These are phyloP conservation scores for Leucoptera coffeella DNA, from an alignment of 2,888 invertebrate genomes.

Conservation along the genomic window DNA sequence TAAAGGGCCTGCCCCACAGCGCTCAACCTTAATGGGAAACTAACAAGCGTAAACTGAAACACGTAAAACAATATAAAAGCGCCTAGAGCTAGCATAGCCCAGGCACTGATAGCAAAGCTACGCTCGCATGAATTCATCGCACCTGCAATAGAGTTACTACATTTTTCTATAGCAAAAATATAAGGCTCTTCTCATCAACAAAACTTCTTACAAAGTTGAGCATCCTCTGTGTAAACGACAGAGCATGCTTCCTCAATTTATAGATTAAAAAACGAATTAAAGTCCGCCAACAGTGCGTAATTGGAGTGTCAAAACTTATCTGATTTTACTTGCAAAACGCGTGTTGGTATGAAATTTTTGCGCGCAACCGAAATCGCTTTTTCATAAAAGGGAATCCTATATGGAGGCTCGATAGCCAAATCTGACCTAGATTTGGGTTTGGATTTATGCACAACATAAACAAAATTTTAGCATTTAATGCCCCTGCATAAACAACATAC, in stretches of 20 bases:
- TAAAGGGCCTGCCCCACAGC: slow-evolving; percentile 18
- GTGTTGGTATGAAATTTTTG: slow-evolving; percentile 46
- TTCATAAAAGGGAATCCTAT: slow-evolving; percentile 48
- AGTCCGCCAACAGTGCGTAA: slow-evolving; percentile 43
- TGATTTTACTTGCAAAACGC: slow-evolving; percentile 52
- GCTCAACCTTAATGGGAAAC: slow-evolving; percentile 23
- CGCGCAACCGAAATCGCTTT: slow-evolving; percentile 34
- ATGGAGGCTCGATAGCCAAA: slow-evolving; percentile 42
- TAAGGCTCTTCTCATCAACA: slow-evolving; percentile 24
- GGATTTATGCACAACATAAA: no score
- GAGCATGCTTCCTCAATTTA: slow-evolving; percentile 22
- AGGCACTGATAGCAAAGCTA: slow-evolving; percentile 4
- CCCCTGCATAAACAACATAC: no score
- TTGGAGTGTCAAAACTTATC: slow-evolving; percentile 54
- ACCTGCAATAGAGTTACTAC: slow-evolving; percentile 20
- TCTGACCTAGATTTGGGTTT: slow-evolving; percentile 30
- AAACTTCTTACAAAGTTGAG: slow-evolving; percentile 18
- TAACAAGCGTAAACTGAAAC: slow-evolving; percentile 34
- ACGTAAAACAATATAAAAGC: slow-evolving; percentile 21
- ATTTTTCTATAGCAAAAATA: slow-evolving; percentile 26
- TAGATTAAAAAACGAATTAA: slow-evolving; percentile 28
- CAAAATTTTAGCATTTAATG: no score
- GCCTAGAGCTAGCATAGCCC: slow-evolving; percentile 10
- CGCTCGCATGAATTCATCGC: slow-evolving; percentile 12
- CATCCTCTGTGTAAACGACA: slow-evolving; percentile 38